Conservation (phyloP, 2,888 invertebrate genomes). For the Cerastis leucographa region DNA sequence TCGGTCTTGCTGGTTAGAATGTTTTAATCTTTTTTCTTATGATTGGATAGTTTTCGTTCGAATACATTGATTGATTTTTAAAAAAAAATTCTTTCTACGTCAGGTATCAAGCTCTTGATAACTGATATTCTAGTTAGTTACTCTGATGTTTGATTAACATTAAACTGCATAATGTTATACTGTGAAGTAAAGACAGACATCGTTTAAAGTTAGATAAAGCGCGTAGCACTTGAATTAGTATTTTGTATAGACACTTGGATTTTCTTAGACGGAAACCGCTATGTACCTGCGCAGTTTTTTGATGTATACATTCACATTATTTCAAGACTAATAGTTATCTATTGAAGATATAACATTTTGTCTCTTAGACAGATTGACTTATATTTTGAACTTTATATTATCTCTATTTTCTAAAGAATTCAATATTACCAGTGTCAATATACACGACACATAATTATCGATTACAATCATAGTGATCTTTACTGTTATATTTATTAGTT, state of each 20-base stretch:
- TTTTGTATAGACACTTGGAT: constrained; percentile 25
- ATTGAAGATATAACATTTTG: constrained; percentile 59
- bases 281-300: constrained; percentile 17
- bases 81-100: constrained; percentile 2
- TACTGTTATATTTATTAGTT: constrained; percentile 56
- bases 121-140: constrained; percentile 31
- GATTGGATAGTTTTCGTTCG: constrained; percentile 2
- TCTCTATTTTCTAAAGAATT: constrained; percentile 64
- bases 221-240: constrained; percentile 26
- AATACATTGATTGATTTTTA: constrained; percentile 8
- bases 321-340: constrained; percentile 32
- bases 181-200: constrained; percentile 64
- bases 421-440: constrained; percentile 67
- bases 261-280: constrained; percentile 16
- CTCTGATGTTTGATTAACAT: constrained; percentile 38
- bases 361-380: constrained; percentile 66
- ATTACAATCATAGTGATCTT: constrained; percentile 62
- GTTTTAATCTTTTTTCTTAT: constrained; percentile 11
- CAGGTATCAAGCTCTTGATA: constrained; percentile 9
- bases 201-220: constrained; percentile 49
- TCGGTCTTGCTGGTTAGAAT: constrained; percentile 20
- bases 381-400: constrained; percentile 66
- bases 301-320: constrained; percentile 25
- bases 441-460: constrained; percentile 59
- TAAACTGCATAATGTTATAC: too few species aligned